Base-by-base conservation (phyloP, 2,797 vertebrate species). In the Margarornis squamiger region DNA sequence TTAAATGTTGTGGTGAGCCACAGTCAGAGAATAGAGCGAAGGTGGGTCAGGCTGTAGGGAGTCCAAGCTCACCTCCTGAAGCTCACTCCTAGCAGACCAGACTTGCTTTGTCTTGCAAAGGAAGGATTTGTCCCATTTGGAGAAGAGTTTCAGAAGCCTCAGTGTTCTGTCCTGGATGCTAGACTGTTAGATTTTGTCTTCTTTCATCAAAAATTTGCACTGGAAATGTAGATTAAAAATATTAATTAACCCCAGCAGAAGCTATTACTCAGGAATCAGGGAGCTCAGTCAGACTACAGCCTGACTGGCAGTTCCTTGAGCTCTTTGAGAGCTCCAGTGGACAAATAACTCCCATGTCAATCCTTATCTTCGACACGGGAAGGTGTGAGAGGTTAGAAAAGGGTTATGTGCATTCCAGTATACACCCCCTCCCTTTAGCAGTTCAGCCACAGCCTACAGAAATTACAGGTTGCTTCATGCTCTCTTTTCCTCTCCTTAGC, bases 391-490 rank as follows among this genome's bases (percentile, higher is more conserved):
- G 92, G 88, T 93, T 92, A 95, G 78, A 71, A 63, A 93, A 79
- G 84, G 88, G 92, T 89, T 94, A 93, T 43, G 52, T 91, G 91
- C 94, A 89, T 96, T 95, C 94, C 91, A 90, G 6, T 39, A 51
- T 54, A 89, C 86, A 43, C 81, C 65, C 65, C 72, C 68, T 91
- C 71, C 55, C 88, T 79, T 71, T 12, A 87, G 52, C 75, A 94
- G 63, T 81, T 87, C 75, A 93, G 93, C 58, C 75, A 61, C 68
- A 92, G 88, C 91, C 88, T 90, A 15, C 90, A 87, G 86, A 96
- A 96, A 89, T 91, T 93, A 77, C 91, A 92, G 89, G 93, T 89
- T 96, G 88, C 78, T 89, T 95, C 92, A 62, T 32, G 68, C 68
- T 89, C 55, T 73, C 81, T 96, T 80, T 90, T 67, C 1, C 1